phyloP scores from a whole-genome alignment of 2,888 invertebrate species.

The Xanthia icteritia region DNA sequence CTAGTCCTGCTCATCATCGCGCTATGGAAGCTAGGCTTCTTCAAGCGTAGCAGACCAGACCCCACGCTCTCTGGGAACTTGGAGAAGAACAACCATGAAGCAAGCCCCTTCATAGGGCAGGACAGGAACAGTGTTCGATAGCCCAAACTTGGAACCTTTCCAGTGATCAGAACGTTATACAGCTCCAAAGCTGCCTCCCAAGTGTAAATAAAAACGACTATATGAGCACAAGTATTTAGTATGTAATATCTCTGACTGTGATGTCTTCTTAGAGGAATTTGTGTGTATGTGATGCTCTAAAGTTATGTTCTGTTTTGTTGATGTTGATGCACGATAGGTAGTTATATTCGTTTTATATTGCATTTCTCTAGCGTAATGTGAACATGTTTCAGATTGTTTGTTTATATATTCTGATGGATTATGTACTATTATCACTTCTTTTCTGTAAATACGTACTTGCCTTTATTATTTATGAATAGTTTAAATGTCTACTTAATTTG shows the following conservation, averaged over 20 bases:
- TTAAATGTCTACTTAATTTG: slow-evolving; percentile 82
- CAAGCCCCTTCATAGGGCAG: slow-evolving; percentile 91
- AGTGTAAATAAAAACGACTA: slow-evolving; percentile 65
- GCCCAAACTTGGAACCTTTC: slow-evolving; percentile 66
- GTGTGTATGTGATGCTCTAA: slow-evolving; percentile 85
- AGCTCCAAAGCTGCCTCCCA: slow-evolving; percentile 55
- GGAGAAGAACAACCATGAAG: slow-evolving; percentile 93
- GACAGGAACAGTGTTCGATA: slow-evolving; percentile 88
- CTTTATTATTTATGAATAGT: slow-evolving; percentile 83
- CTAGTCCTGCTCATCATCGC: slow-evolving; percentile 94
- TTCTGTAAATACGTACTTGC: slow-evolving; percentile 87
- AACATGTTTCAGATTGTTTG: slow-evolving; percentile 78
- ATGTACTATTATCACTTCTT: slow-evolving; percentile 70
- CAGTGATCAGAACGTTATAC: slow-evolving; percentile 64
- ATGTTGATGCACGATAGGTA: slow-evolving; percentile 78
- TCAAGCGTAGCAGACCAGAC: slow-evolving; percentile 96
- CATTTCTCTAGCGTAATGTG: slow-evolving; percentile 83
- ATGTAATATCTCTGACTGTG: slow-evolving; percentile 87
- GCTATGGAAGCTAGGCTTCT: slow-evolving; percentile 97
- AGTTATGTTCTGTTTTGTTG: slow-evolving; percentile 83
- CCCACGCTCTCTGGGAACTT: slow-evolving; percentile 95
- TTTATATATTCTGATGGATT: slow-evolving; percentile 80
- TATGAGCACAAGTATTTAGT: slow-evolving; percentile 70
- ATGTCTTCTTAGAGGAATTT: slow-evolving; percentile 89
- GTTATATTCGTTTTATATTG: slow-evolving; percentile 74